Evolutionary conservation across 2,797 vertebrate genomes (phyloP).

Genomic region (Eidolon dupreanum): DNA sequence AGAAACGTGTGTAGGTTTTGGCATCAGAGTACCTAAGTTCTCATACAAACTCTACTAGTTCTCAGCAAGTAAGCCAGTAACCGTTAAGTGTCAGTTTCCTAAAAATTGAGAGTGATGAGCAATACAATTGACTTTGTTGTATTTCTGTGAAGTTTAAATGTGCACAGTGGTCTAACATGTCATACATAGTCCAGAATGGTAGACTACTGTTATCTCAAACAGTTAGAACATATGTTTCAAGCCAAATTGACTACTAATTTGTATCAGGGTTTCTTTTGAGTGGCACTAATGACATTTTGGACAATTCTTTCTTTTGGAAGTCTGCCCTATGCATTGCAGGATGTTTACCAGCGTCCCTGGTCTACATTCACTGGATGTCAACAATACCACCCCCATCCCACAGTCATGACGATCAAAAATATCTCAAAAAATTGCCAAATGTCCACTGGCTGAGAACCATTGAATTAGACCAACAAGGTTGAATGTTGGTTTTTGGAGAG

Average conservation of each 20-base stretch:
- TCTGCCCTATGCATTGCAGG: background rate
- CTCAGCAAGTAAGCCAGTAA: background rate
- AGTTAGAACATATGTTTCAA: background rate
- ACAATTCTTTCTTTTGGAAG: background rate
- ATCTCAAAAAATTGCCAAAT: background rate
- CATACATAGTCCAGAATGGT: background rate
- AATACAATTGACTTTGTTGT: background rate
- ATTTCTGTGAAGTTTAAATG: background rate
- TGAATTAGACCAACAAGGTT: background rate
- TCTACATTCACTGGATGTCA: background rate
- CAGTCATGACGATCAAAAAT: background rate
- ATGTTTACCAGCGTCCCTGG: background rate
- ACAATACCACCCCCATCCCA: background rate
- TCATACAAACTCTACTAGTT: background rate
- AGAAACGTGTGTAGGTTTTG: background rate
- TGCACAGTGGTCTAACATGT: background rate
- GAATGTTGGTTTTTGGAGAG: background rate
- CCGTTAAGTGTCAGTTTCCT: background rate
- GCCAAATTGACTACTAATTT: background rate
- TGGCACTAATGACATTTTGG: background rate
- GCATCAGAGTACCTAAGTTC: background rate
- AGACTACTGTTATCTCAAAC: background rate
- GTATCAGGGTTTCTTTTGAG: background rate
- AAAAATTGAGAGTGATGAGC: background rate
- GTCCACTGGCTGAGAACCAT: background rate